phyloP scores from a whole-genome alignment of 2,113 vertebrate species.

The Gadus chalcogrammus region DNA sequence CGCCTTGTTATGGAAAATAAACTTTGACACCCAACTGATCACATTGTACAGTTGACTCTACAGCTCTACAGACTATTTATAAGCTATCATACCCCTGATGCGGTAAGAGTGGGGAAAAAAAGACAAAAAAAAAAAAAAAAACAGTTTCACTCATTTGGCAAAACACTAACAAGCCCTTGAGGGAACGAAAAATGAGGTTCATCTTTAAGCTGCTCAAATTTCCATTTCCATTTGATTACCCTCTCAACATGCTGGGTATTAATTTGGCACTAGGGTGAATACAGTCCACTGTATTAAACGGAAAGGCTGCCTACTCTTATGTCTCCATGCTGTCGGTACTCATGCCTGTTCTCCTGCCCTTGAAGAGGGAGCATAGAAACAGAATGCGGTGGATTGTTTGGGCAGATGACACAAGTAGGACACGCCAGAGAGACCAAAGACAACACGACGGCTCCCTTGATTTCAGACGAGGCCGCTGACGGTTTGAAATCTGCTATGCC shows the following conservation, averaged over 20 bases:
- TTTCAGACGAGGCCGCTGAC: slow-evolving; percentile 5
- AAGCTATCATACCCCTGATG: slow-evolving; percentile 25
- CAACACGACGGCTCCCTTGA: slow-evolving; percentile 41
- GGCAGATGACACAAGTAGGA: slow-evolving; percentile 49
- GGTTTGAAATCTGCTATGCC: too few relatives aligned
- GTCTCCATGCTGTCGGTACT: slow-evolving; percentile 50
- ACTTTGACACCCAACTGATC: too few relatives aligned
- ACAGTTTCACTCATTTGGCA: slow-evolving; percentile 38
- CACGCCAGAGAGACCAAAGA: slow-evolving; percentile 34
- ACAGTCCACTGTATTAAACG: slow-evolving; percentile 56
- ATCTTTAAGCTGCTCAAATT: slow-evolving; percentile 63
- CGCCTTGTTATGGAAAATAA: too few relatives aligned
- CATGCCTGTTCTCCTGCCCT: slow-evolving; percentile 53
- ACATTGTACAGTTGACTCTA: too few relatives aligned
- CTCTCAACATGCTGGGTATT: slow-evolving; percentile 49
- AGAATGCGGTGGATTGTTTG: slow-evolving; percentile 34
- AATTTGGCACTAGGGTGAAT: slow-evolving; percentile 49
- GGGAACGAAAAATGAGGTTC: slow-evolving; percentile 45
- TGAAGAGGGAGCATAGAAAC: slow-evolving; percentile 35
- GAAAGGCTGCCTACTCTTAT: slow-evolving; percentile 27
- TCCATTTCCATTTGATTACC: slow-evolving; percentile 60
- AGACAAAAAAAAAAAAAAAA: slow-evolving; percentile 6
- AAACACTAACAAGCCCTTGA: slow-evolving; percentile 43
- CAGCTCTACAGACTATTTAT: slow-evolving; percentile 27
- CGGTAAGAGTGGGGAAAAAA: slow-evolving; percentile 21